Evolutionary conservation across 2,797 vertebrate species (phyloP).

Genomic region (Gymnoscopelus braueri): DNA sequence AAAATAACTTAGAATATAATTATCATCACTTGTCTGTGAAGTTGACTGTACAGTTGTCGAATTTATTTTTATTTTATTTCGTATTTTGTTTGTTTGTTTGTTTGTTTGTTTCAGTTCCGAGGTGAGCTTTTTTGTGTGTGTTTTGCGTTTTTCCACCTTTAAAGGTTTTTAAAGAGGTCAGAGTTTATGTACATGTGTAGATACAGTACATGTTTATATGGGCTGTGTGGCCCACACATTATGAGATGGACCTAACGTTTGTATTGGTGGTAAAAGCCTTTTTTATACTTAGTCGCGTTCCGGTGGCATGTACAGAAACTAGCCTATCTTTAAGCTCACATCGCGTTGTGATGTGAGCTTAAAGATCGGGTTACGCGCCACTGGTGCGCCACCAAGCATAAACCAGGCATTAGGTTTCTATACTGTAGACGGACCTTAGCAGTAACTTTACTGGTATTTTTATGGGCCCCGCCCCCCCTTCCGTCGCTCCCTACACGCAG

Average conservation of each 20-base stretch:
- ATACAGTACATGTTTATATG: slow-evolving; percentile 75
- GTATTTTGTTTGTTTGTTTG: slow-evolving; percentile 49
- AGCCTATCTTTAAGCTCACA: too few species aligned
- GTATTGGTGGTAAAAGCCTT: slow-evolving; percentile 62
- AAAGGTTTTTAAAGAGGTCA: slow-evolving; percentile 64
- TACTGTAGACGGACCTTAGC: slow-evolving; percentile 51
- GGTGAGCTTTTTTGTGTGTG: slow-evolving; percentile 44
- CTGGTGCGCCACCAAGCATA: too few species aligned
- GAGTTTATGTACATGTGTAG: slow-evolving; percentile 71
- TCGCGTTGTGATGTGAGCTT: too few species aligned
- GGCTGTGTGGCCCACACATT: too few species aligned
- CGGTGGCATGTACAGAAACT: background rate
- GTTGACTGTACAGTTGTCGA: slow-evolving; percentile 68
- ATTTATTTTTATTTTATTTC: slow-evolving; percentile 53
- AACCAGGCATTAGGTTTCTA: slow-evolving; percentile 42
- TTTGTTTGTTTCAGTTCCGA: slow-evolving; percentile 39
- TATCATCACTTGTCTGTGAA: slow-evolving; percentile 74
- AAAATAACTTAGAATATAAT: slow-evolving; percentile 64
- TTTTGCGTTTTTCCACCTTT: slow-evolving; percentile 59
- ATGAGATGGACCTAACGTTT: slow-evolving; percentile 79
- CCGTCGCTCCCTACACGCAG: slow-evolving; percentile 50
- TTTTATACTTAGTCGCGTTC: background rate
- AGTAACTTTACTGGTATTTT: slow-evolving; percentile 50
- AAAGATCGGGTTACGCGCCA: background rate
- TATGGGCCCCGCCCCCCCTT: slow-evolving; percentile 33